Evolutionary conservation across 2,797 vertebrate genomes (phyloP).

Genomic region (Spatula clypeata): DNA sequence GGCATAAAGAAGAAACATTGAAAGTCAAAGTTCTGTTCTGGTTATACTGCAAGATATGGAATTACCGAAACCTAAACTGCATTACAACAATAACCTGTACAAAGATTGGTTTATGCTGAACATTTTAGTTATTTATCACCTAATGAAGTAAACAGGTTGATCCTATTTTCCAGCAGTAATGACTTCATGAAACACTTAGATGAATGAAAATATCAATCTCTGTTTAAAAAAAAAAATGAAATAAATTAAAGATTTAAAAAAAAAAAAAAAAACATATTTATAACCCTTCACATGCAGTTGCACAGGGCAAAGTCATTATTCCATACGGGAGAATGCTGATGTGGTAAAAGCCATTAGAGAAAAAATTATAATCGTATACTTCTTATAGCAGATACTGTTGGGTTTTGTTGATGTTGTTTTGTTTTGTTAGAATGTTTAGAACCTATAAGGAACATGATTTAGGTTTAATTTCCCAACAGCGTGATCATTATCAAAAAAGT

Average conservation of each 20-base stretch:
- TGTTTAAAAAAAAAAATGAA: background rate
- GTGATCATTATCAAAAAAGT: slow-evolving; percentile 23
- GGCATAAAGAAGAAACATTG: slow-evolving; percentile 70
- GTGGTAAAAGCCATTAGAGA: background rate
- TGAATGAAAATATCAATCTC: background rate
- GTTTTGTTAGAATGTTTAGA: background rate
- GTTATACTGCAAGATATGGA: slow-evolving; percentile 2
- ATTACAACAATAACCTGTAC: slow-evolving; percentile 24
- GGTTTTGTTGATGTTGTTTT: too few relatives aligned
- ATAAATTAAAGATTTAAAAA: background rate
- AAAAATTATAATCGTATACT: slow-evolving; percentile 63
- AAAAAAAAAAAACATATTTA: background rate
- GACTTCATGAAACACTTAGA: background rate
- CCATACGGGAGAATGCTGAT: slow-evolving; percentile 1
- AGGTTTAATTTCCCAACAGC: slow-evolving; percentile 54
- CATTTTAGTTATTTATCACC: slow-evolving; percentile 55
- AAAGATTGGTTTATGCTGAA: background rate
- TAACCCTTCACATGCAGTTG: background rate
- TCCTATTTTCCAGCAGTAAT: slow-evolving; percentile 8
- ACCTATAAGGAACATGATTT: slow-evolving; percentile 23
- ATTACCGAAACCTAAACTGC: slow-evolving; percentile 1
- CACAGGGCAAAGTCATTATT: background rate
- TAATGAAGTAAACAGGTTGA: slow-evolving; percentile 34
- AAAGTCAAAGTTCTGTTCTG: slow-evolving; percentile 17
- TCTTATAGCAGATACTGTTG: slow-evolving; percentile 6